Evolutionary conservation across 2,113 vertebrate genomes (phyloP).

Genomic region (Eupsittula cactorum): DNA sequence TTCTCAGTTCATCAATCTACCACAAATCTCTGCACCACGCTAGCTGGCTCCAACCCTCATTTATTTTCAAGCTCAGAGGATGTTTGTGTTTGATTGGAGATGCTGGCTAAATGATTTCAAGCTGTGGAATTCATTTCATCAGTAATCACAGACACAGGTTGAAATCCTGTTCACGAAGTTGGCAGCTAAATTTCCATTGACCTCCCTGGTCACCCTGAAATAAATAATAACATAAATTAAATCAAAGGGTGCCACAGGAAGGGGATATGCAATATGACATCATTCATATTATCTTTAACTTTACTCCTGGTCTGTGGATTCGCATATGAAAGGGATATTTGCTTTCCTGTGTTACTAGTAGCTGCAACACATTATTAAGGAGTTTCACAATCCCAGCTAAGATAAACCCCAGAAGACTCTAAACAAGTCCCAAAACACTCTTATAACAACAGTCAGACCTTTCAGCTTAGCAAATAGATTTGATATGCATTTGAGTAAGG

Average conservation of each 20-base stretch:
- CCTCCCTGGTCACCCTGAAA: not conserved
- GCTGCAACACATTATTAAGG: not conserved
- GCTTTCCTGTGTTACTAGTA: not conserved
- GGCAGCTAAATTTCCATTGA: not conserved
- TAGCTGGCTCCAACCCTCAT: slow-evolving; percentile 15
- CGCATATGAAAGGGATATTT: not conserved
- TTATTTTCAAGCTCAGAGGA: slow-evolving; percentile 26
- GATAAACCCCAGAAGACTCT: not conserved
- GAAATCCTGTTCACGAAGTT: not conserved
- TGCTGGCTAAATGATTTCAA: slow-evolving; percentile 27
- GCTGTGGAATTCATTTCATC: slow-evolving; percentile 12
- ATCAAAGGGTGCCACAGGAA: not conserved
- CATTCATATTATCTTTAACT: not conserved
- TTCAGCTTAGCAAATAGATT: not conserved
- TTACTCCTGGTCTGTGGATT: not conserved
- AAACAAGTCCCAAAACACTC: not conserved
- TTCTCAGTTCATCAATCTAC: slow-evolving; percentile 61
- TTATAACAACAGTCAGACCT: not conserved
- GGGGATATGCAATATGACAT: not conserved
- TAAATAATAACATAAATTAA: not conserved
- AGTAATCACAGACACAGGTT: not conserved
- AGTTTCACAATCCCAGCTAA: not conserved
- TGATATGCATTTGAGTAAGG: not conserved
- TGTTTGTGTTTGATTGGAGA: slow-evolving; percentile 30
- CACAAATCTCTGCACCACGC: not conserved